These are phyloP conservation scores for Drosophila setifemur DNA, from an alignment of 1,140 invertebrate species.

Conservation along the genomic window DNA sequence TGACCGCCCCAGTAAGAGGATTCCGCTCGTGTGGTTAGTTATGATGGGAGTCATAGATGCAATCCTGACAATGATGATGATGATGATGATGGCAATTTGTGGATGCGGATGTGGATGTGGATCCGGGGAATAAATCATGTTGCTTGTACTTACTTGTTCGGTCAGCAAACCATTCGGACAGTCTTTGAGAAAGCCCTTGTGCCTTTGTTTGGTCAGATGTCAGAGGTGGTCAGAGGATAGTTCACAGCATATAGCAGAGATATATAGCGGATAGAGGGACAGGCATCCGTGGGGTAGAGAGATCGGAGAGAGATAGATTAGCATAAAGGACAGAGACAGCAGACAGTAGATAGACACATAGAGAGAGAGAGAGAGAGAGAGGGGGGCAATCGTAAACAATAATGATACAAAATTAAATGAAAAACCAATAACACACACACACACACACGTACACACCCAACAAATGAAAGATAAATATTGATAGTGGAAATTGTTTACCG, in stretches of 20 bases:
- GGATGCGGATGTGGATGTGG: background rate
- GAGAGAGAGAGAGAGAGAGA: background rate
- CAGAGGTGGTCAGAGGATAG: slow-evolving; percentile 45
- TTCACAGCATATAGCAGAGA: slow-evolving; percentile 31
- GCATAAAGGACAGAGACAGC: background rate
- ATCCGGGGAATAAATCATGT: background rate
- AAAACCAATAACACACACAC: slow-evolving; percentile 34
- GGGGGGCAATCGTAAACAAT: background rate
- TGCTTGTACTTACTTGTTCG: slow-evolving; percentile 89
- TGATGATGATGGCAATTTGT: background rate
- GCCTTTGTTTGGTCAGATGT: slow-evolving; percentile 85
- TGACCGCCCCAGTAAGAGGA: slow-evolving; percentile 32
- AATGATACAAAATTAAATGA: slow-evolving; percentile 13
- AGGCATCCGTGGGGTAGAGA: slow-evolving; percentile 14
- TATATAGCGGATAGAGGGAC: slow-evolving; percentile 15
- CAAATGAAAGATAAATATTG: slow-evolving; percentile 42
- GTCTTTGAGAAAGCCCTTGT: slow-evolving; percentile 97
- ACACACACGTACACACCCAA: slow-evolving; percentile 2
- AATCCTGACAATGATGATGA: background rate
- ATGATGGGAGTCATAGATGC: slow-evolving; percentile 27
- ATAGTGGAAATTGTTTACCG: slow-evolving; percentile 10
- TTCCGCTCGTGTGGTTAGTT: slow-evolving; percentile 26
- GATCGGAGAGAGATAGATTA: slow-evolving; percentile 36
- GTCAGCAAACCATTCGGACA: slow-evolving; percentile 95
- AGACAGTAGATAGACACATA: background rate